Conservation (phyloP, 2,888 invertebrate genomes). For the Deilephila porcellus region DNA sequence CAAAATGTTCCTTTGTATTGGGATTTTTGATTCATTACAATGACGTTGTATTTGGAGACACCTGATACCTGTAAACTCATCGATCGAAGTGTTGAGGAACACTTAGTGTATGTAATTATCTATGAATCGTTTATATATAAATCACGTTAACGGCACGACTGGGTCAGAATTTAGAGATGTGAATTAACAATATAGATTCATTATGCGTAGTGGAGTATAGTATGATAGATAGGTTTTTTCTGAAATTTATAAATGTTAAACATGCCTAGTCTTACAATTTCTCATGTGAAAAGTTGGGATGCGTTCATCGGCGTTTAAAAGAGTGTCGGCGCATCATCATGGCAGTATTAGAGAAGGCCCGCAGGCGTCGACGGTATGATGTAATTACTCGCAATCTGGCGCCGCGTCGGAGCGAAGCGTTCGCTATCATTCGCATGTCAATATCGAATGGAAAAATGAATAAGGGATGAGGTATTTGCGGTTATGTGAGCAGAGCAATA, state of each 20-base stretch:
- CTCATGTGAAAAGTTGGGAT: constrained; percentile 54
- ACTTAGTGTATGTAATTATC: constrained; percentile 44
- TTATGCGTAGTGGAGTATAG: constrained; percentile 64
- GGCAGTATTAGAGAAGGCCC: constrained; percentile 64
- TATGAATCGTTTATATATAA: constrained; percentile 41
- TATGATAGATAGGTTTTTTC: constrained; percentile 79
- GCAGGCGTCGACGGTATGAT: constrained; percentile 30
- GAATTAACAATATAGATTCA: constrained; percentile 51
- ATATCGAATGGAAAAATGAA: constrained; percentile 34
- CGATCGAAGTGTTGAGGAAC: constrained; percentile 1
- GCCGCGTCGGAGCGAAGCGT: constrained; percentile 32
- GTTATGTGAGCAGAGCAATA: constrained; percentile 42
- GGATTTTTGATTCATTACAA: not conserved
- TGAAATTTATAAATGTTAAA: constrained; percentile 83
- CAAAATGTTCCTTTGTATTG: constrained; percentile 7
- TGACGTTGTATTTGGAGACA: constrained; percentile 15
- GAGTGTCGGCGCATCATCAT: constrained; percentile 49
- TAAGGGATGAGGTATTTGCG: constrained; percentile 41
- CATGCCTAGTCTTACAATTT: constrained; percentile 70
- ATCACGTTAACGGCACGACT: constrained; percentile 56
- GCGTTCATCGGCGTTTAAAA: constrained; percentile 43
- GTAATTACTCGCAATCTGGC: constrained; percentile 37
- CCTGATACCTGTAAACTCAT: not conserved
- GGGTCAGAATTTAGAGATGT: constrained; percentile 56
- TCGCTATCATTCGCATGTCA: constrained; percentile 32